Evolutionary conservation across 2,113 vertebrate species (phyloP), one percentile per base, ranked within the genome.

Genomic region (Mola mola): DNA sequence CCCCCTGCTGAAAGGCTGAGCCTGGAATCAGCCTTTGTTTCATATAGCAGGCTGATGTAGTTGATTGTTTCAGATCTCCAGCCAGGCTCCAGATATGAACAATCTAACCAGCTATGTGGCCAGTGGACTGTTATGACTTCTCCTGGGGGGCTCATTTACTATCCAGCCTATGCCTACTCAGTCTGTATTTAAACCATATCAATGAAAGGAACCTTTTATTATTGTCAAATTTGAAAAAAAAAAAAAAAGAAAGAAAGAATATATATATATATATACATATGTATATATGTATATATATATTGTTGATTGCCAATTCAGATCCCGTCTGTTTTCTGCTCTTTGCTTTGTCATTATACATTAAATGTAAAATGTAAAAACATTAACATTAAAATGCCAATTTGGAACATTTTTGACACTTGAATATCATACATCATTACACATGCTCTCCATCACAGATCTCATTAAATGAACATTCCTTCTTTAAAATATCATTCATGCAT

Each of bases 51-150:
- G 38, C 61, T 52, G 59, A 73, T 70, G 74, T 58, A 53, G 47
- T 79, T 87, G 78, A 85, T 84, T 84, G 67, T 59, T 57, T 60
- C 62, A 76, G 75, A 85, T 68, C 69, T 81, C 79, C 68, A 80
- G 79, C 81, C 11, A 75, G 63, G 67, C 66, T 64, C 50, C 83
- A 86, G 66, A 83, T 83, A 80, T 84, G 82, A 81, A 85, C 75
- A 76, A 78, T 79, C 43, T 66, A 67, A 73, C 75, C 62, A 59
- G 44, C 56, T 80, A 73, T 63, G 78, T n/a, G n/a, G n/a, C n/a
- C n/a, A 86, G 47, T 82, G 59, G 78, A 75, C 52, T 59, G 65
- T 82, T 78, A 82, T 72, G 67, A 68, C 49, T 50, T 70, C 52
- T 80, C 72, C 69, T 40, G 37, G 62, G 75, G 75, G 64, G 47